phyloP scores from a whole-genome alignment of 2,888 invertebrate species.

The Megastigmus dorsalis region DNA sequence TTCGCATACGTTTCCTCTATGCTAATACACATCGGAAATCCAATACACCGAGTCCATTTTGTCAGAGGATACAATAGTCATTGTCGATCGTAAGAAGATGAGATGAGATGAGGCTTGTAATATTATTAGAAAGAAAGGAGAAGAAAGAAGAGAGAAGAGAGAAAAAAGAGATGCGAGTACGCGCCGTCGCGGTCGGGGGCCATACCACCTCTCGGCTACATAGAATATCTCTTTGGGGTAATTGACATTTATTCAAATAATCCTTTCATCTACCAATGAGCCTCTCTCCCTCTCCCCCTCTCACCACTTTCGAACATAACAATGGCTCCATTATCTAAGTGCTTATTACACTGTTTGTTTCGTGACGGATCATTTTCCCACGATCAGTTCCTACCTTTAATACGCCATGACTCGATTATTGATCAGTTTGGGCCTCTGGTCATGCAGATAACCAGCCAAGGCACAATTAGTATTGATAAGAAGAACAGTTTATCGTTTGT shows the following conservation, averaged over 20 bases:
- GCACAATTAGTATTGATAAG: no score
- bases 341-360: no score
- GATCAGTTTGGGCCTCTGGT: no score
- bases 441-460: no score
- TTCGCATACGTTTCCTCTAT: background rate
- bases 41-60: background rate
- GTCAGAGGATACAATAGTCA: background rate
- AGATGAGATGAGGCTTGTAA: background rate
- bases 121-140: constrained; percentile 8
- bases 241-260: constrained; percentile 52
- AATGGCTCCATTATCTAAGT: constrained; percentile 53
- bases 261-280: constrained; percentile 47
- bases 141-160: background rate
- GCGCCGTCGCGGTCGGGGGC: background rate
- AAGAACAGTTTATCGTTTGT: no score
- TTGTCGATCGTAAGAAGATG: background rate
- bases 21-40: background rate
- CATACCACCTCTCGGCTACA: background rate
- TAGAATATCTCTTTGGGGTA: constrained; percentile 15
- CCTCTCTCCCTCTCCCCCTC: background rate
- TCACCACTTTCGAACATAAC: constrained; percentile 40
- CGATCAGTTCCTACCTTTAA: no score
- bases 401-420: no score
- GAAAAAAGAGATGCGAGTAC: no score
- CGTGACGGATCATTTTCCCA: no score